These are phyloP conservation scores for Synodontis membranacea DNA, from an alignment of 2,113 vertebrate genomes.

Conservation along the genomic window DNA sequence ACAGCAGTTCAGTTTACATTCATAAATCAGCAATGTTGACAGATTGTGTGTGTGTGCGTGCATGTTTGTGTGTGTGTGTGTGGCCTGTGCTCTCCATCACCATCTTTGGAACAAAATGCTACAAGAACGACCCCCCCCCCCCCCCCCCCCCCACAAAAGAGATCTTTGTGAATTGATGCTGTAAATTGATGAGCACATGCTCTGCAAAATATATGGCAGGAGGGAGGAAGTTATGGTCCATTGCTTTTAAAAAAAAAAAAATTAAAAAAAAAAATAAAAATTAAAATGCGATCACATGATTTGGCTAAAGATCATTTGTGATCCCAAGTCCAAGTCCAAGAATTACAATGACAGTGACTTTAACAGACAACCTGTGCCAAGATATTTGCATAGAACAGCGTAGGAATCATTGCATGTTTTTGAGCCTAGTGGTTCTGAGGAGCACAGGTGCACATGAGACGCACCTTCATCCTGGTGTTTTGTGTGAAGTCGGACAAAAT, in stretches of 20 bases:
- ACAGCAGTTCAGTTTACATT: slow-evolving; percentile 73
- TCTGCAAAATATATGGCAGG: background rate
- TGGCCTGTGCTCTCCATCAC: background rate
- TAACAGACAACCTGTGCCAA: background rate
- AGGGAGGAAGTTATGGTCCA: background rate
- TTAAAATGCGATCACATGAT: slow-evolving; percentile 25
- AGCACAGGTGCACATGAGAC: background rate
- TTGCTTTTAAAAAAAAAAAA: background rate
- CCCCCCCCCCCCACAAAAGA: background rate
- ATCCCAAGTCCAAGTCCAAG: background rate
- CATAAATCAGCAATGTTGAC: slow-evolving; percentile 49
- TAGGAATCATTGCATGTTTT: background rate
- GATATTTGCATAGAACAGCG: slow-evolving; percentile 17
- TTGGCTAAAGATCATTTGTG: slow-evolving; percentile 3
- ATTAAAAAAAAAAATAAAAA: background rate
- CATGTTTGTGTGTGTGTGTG: background rate
- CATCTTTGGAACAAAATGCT: slow-evolving; percentile 18
- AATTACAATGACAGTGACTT: background rate
- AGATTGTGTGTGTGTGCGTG: background rate
- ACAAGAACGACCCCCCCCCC: background rate
- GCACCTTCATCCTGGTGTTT: background rate
- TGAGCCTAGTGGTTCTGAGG: background rate
- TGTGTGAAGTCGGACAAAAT: background rate
- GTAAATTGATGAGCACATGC: background rate
- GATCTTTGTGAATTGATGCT: background rate